Percentiles rank a stretch among this genome's conserved stretches.
Evolutionary conservation across 2,113 vertebrate species (phyloP).

Genomic region (Ctenomys sociabilis): DNA sequence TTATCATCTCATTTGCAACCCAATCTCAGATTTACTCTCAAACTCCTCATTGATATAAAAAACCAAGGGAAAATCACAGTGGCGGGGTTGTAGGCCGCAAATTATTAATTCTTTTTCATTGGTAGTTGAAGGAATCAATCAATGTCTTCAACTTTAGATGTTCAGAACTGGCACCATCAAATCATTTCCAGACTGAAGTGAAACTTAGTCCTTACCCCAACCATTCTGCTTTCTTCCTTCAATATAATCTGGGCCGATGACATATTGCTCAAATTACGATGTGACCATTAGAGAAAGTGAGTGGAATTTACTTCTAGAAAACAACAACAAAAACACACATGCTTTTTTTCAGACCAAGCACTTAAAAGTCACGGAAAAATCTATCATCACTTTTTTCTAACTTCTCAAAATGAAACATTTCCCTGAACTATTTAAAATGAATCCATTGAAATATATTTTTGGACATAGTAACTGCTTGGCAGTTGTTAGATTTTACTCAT

Average conservation of each 20-base stretch:
- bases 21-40: neutral
- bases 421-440: neutral
- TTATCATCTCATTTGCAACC: neutral
- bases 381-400: conserved; percentile 8
- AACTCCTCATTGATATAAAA: neutral
- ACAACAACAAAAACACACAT: neutral
- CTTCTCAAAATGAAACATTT: conserved; percentile 4
- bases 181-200: neutral
- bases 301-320: conserved; percentile 5
- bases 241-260: neutral
- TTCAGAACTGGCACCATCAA: neutral
- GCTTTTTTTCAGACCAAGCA: neutral
- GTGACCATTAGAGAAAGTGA: neutral
- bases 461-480: neutral
- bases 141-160: neutral
- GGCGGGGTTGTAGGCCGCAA: neutral
- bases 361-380: neutral
- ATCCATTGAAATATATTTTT: neutral
- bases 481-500: neutral
- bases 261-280: neutral
- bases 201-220: conserved; percentile 28
- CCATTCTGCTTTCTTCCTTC: conserved; percentile 45
- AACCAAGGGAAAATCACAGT: neutral
- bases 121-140: neutral
- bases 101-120: neutral